A percentile compares a stretch with the other conserved stretches of the same genome.
Evolutionary conservation across 2,113 vertebrate species (phyloP).

Genomic region (Plecotus auritus): DNA sequence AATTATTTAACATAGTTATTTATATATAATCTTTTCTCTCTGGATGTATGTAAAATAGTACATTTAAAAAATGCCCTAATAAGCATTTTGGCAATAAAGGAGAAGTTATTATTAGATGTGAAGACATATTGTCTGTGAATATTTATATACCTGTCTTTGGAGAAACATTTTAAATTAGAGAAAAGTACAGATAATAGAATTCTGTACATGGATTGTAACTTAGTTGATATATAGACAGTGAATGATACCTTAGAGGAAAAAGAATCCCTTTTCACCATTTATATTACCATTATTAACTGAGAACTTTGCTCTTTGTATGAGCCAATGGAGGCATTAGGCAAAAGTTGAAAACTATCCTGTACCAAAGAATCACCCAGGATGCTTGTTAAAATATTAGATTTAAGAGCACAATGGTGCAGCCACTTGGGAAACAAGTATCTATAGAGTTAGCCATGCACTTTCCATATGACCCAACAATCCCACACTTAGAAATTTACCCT

Average conservation of each 20-base stretch:
- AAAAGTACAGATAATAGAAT: conserved; percentile 39
- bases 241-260: not conserved
- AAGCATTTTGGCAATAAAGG: conserved; percentile 39
- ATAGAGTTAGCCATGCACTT: not conserved
- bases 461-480: not conserved
- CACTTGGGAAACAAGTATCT: not conserved
- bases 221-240: not conserved
- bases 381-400: not conserved
- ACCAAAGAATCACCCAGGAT: not conserved
- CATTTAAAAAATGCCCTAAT: conserved; percentile 41
- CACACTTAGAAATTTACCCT: not conserved
- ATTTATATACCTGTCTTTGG: conserved; percentile 26
- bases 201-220: not conserved
- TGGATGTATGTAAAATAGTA: conserved; percentile 49
- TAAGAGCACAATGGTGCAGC: not conserved
- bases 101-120: conserved; percentile 59
- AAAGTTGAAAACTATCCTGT: not conserved
- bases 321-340: not conserved
- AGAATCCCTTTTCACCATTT: not conserved
- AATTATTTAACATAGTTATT: conserved; percentile 66
- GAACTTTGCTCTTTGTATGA: not conserved
- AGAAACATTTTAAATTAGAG: conserved; percentile 17
- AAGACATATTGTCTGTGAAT: conserved; percentile 7
- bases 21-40: conserved; percentile 39
- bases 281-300: not conserved